These are phyloP conservation scores for Chloebia gouldiae DNA, from an alignment of 2,113 vertebrate species.

Conservation along the genomic window DNA sequence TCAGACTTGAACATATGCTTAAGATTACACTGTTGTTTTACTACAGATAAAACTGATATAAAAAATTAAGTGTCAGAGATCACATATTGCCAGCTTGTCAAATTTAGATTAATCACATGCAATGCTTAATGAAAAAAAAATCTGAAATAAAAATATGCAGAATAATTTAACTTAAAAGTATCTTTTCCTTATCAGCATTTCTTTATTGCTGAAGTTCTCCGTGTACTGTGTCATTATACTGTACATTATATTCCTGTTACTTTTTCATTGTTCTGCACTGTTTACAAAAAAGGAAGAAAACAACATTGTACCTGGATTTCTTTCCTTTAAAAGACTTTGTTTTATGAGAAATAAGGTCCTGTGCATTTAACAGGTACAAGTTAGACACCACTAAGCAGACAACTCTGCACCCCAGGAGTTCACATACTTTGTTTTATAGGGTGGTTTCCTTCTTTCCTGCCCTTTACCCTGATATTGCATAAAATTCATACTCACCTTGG, in stretches of 20 bases:
- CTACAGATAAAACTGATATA: neutral
- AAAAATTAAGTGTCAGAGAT: neutral
- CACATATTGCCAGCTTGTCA: neutral
- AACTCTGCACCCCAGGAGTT: neutral
- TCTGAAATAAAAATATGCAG: neutral
- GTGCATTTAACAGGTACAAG: neutral
- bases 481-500: constrained; percentile 80
- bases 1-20: neutral
- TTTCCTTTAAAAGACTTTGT: neutral
- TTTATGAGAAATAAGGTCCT: neutral
- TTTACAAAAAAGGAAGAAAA: neutral
- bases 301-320: neutral
- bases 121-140: neutral
- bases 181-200: neutral
- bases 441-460: neutral
- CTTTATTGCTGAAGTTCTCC: neutral
- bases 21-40: neutral
- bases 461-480: constrained; percentile 66
- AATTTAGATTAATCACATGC: neutral
- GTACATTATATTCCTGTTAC: neutral
- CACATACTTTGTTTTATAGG: neutral
- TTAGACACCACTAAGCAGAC: neutral
- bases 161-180: neutral
- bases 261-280: neutral
- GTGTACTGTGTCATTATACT: neutral